A percentile compares a stretch with the other conserved stretches of the same genome.
phyloP scores from a whole-genome alignment of 2,888 invertebrate genomes.

The Crossocerus cetratus region DNA sequence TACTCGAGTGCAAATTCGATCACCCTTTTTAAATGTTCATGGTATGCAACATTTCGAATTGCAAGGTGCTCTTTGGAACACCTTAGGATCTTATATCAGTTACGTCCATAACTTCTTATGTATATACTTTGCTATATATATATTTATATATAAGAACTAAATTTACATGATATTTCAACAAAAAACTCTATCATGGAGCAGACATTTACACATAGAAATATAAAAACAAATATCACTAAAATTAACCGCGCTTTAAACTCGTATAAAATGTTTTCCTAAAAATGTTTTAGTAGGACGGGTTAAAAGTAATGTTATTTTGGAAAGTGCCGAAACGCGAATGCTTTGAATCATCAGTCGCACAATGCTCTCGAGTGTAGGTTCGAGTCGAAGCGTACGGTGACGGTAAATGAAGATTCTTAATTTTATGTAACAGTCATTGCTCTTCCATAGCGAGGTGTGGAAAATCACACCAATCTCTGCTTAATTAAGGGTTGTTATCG shows the following conservation, averaged over 20 bases:
- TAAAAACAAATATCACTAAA: constrained; percentile 73
- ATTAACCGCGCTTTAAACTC: constrained; percentile 67
- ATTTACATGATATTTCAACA: constrained; percentile 76
- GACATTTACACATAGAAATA: constrained; percentile 75
- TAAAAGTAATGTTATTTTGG: constrained; percentile 58
- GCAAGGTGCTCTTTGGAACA: constrained; percentile 44
- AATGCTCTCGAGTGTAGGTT: constrained; percentile 31
- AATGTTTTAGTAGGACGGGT: constrained; percentile 65
- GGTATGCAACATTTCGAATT: constrained; percentile 55
- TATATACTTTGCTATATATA: constrained; percentile 54
- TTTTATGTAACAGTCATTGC: constrained; percentile 36
- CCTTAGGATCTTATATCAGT: constrained; percentile 57
- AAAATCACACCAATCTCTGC: constrained; percentile 64
- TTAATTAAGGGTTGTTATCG: constrained; percentile 58
- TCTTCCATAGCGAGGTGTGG: constrained; percentile 62
- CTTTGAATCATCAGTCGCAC: constrained; percentile 37
- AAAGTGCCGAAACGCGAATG: constrained; percentile 42
- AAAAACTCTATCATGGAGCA: constrained; percentile 73
- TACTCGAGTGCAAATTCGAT: constrained; percentile 70
- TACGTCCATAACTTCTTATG: constrained; percentile 62
- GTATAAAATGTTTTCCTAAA: constrained; percentile 66
- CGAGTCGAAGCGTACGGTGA: constrained; percentile 34
- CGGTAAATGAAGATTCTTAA: constrained; percentile 27
- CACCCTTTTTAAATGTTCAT: constrained; percentile 56
- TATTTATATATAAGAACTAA: constrained; percentile 63